These are phyloP conservation scores for Hydra vulgaris DNA, from an alignment of 30 jellyfish, hydroid and myxozoan species.

Conservation along the genomic window DNA sequence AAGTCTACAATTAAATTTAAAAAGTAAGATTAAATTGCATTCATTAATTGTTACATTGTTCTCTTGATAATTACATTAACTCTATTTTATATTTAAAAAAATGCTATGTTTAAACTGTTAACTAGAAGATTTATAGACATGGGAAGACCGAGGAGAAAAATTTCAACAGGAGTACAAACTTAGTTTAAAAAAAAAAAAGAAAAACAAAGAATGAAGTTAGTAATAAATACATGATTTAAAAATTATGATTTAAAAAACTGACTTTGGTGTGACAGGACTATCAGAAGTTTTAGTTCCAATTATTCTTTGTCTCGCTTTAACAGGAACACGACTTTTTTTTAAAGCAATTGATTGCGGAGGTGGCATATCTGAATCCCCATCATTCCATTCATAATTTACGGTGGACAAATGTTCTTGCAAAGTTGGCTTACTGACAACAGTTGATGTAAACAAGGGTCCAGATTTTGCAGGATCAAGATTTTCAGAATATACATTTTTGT, in stretches of 20 bases:
- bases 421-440: conserved; percentile 77
- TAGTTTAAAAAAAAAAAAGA: background rate
- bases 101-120: too few relatives aligned
- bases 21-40: too few relatives aligned
- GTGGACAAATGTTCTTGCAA: conserved; percentile 8
- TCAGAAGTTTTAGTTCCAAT: conserved; percentile 69
- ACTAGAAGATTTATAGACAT: too few relatives aligned
- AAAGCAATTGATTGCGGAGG: conserved; percentile 49
- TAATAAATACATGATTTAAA: too few relatives aligned
- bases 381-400: conserved; percentile 6
- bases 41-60: too few relatives aligned
- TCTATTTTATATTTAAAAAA: too few relatives aligned
- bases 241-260: background rate
- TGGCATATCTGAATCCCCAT: conserved; percentile 52
- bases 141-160: too few relatives aligned
- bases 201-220: too few relatives aligned
- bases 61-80: too few relatives aligned
- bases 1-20: too few relatives aligned
- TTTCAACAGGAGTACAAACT: too few relatives aligned
- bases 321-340: conserved; percentile 27
- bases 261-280: conserved; percentile 97
- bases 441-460: conserved; percentile 89
- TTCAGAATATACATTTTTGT: conserved; percentile 60
- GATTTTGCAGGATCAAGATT: conserved; percentile 77
- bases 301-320: conserved; percentile 53